These are phyloP conservation scores for Ostrea edulis DNA, from an alignment of 1,140 invertebrate species.

Conservation along the genomic window DNA sequence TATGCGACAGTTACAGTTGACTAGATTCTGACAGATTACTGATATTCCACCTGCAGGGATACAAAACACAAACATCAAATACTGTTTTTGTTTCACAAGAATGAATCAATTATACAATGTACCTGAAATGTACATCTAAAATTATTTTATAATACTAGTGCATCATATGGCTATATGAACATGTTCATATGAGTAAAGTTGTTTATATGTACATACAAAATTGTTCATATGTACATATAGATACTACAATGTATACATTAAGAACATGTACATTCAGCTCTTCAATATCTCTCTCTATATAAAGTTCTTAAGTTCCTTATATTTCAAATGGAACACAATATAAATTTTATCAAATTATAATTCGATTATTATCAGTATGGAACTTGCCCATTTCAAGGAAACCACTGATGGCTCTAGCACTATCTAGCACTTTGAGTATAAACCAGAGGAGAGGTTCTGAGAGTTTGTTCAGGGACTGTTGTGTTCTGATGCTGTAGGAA, in stretches of 20 bases:
- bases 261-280: background rate
- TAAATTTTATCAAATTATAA: background rate
- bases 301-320: no score
- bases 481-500: slow-evolving; percentile 47
- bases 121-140: no score
- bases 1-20: slow-evolving; percentile 78
- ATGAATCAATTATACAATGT: no score
- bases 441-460: slow-evolving; percentile 89
- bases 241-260: no score
- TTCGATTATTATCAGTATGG: background rate
- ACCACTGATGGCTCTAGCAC: slow-evolving; percentile 83
- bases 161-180: no score
- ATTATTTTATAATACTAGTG: no score
- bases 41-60: slow-evolving; percentile 75
- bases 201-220: background rate
- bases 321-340: no score
- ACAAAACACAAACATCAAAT: background rate
- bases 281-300: no score
- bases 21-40: slow-evolving; percentile 79
- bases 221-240: background rate
- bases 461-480: slow-evolving; percentile 76
- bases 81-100: background rate
- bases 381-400: slow-evolving; percentile 84
- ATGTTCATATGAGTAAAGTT: no score
- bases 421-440: slow-evolving; percentile 86